phyloP scores from a whole-genome alignment of 1,140 invertebrate species.

The Trichomalopsis sarcophagae region DNA sequence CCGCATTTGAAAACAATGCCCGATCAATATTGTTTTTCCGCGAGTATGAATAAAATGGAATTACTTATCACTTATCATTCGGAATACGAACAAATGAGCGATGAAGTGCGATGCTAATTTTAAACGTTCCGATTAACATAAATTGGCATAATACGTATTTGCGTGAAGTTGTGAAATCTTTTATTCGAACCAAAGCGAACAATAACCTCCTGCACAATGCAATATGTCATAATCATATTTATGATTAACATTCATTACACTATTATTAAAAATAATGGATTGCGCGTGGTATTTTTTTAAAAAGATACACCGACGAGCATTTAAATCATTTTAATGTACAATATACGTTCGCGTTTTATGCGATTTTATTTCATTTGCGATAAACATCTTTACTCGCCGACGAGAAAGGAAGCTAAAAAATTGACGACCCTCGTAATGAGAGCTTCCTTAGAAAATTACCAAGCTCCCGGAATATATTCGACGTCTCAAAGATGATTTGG shows the following conservation, averaged over 20 bases:
- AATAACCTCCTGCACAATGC: neutral
- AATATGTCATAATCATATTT: neutral
- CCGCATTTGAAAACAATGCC: neutral
- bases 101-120: neutral
- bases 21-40: neutral
- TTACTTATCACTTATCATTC: neutral
- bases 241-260: neutral
- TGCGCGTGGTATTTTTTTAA: no score
- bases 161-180: neutral
- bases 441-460: constrained; percentile 7
- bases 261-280: neutral
- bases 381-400: no score
- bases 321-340: no score
- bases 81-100: neutral
- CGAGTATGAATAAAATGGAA: neutral
- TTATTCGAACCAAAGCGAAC: neutral
- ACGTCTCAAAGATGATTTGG: constrained; percentile 45
- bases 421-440: constrained; percentile 4
- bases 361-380: no score
- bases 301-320: no score
- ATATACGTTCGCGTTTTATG: no score
- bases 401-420: neutral
- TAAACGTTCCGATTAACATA: neutral
- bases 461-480: constrained; percentile 12
- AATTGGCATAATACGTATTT: neutral